Conservation (phyloP, 2,797 vertebrate genomes). For the Alcedo atthis region DNA sequence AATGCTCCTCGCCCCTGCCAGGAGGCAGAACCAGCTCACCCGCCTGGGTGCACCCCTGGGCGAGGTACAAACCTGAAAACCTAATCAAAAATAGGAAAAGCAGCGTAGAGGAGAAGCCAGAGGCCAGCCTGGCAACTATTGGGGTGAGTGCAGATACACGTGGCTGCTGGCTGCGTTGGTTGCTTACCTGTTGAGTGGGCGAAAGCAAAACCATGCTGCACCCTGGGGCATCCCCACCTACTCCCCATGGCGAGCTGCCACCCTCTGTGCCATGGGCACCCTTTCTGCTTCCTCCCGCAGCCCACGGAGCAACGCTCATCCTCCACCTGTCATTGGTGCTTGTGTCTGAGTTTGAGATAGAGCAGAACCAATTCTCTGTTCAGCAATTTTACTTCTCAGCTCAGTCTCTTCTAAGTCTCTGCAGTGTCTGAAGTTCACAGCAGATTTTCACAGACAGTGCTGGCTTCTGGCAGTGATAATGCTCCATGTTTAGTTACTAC, state of each 20-base stretch:
- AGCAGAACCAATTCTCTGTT: not conserved
- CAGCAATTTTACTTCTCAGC: too few relatives aligned
- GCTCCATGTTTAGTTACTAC: not conserved
- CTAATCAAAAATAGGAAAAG: not conserved
- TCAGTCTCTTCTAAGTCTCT: not conserved
- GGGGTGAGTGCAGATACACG: not conserved
- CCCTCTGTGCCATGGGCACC: not conserved
- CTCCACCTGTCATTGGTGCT: not conserved
- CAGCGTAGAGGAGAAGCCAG: not conserved
- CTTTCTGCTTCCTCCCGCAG: not conserved
- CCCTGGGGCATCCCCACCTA: not conserved
- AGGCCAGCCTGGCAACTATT: not conserved
- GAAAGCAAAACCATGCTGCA: not conserved
- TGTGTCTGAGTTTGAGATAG: not conserved
- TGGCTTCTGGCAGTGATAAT: not conserved
- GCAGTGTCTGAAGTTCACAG: not conserved
- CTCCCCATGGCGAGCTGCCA: not conserved
- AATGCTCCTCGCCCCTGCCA: not conserved
- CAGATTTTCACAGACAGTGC: not conserved
- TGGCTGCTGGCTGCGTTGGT: not conserved
- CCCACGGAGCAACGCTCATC: rapidly evolving
- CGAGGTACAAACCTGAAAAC: not conserved
- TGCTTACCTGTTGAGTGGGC: not conserved
- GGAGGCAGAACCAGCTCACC: not conserved
- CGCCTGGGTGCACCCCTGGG: not conserved